These are phyloP conservation scores for Clavelina lepadiformis DNA, from an alignment of 23 tunicate species.

Conservation along the genomic window DNA sequence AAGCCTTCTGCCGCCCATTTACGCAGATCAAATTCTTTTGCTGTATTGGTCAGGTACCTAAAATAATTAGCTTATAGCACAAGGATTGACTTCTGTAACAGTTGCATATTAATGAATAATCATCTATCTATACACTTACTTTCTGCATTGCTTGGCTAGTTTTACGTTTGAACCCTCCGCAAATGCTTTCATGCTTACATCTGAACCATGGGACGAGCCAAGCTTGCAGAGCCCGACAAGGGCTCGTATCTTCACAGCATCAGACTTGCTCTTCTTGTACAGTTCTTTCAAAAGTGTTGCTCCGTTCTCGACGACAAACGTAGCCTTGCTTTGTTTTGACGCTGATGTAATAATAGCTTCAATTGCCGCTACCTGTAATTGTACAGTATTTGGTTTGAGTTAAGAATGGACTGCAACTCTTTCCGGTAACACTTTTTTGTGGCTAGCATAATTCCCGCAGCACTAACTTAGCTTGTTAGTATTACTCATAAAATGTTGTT, in stretches of 20 bases:
- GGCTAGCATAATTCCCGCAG: too few relatives aligned
- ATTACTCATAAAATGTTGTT: too few relatives aligned
- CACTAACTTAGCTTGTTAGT: too few relatives aligned
- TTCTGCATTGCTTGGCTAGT: constrained; percentile 92
- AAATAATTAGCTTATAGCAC: background rate
- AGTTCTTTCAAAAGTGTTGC: constrained; percentile 73
- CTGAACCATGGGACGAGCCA: constrained; percentile 93
- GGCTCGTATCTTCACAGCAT: constrained; percentile 75
- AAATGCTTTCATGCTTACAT: constrained; percentile 75
- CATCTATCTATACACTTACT: constrained; percentile 30
- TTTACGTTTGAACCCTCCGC: constrained; percentile 92
- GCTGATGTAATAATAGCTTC: constrained; percentile 95
- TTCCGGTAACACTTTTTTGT: too few relatives aligned
- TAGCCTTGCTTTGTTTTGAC: constrained; percentile 84
- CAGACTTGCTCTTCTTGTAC: constrained; percentile 75
- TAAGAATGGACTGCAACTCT: too few relatives aligned
- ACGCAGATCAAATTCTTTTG: constrained; percentile 75
- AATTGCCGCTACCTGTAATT: constrained; percentile 83
- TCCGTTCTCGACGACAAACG: constrained; percentile 96
- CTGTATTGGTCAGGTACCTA: constrained; percentile 62
- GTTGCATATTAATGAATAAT: background rate
- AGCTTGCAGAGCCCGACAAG: constrained; percentile 95
- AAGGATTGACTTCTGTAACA: background rate
- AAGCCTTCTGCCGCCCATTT: constrained; percentile 99
- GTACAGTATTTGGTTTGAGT: too few relatives aligned